Evolutionary conservation across 2,797 vertebrate species (phyloP), one percentile per base, ranked within the genome.

Genomic region (Alauda arvensis): DNA sequence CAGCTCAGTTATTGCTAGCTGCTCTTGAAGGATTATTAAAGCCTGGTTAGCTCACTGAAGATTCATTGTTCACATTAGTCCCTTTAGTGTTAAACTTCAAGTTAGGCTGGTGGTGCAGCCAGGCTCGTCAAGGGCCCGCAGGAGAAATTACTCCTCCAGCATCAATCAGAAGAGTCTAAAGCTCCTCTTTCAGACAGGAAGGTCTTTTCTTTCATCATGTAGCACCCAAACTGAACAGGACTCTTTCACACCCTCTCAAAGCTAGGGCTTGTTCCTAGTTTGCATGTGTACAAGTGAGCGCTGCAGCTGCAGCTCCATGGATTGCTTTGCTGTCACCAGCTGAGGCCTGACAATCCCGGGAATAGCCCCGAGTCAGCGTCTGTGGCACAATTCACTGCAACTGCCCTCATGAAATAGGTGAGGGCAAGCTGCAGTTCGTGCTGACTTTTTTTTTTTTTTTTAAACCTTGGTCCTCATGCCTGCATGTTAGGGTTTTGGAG

Each of bases 21-120:
- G 85, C 76, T 79, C 90, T 93, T 88, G 83, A 84, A 80, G 86
- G 88, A 93, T 96, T 95, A 94, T 95, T 95, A 80, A 95, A 94
- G 94, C 93, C 85, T 95, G 87, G 91, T 90, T 95, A 91, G 88
- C 88, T 95, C 90, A 95, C 93, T 96, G 90, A 94, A 92, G 91
- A 60, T 18, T 94, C 89, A 92, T 96, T 96, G 95, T 96, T 94
- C 74, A 19, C 87, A 33, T 84, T 52, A 72, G 83, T 74, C 67
- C 51, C 74, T 90, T 87, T n/a, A 91, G 86, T 55, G 78, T 90
- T 83, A 91, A 87, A 92, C 91, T 94, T 75, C 68, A 71, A 69
- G 88, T 83, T 88, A 85, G 76, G 42, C 93, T 67, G 59, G 74
- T 62, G 33, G 86, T 28, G 61, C 80, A 85, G 87, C 61, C 85